Evolutionary conservation across 2,113 vertebrate species (phyloP), one percentile per base, ranked within the genome.

Genomic region (Boulengerochromis microlepis): DNA sequence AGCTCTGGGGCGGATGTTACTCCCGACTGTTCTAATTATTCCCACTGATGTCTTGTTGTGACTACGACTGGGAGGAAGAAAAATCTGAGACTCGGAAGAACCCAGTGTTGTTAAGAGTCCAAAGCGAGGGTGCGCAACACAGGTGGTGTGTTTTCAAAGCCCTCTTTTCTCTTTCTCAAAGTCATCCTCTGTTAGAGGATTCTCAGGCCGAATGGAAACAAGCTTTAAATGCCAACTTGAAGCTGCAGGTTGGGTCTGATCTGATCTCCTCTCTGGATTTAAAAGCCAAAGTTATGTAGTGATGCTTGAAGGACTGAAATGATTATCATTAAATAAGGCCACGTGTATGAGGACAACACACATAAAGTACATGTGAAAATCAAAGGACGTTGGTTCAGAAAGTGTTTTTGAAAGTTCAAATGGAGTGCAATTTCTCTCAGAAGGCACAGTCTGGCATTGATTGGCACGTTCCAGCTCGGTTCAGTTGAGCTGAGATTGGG

Each of bases 261-360:
- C 59, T 83, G 3, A 9, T 16, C 78, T 31, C 35, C 50, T 61
- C 56, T n/a, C 57, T 82, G 80, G 45, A 33, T 81, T 86, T 50
- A 54, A 47, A 69, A 90, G 83, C 3, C 2, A 35, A 71, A 22
- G 89, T 61, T 87, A 66, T 88, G 95, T 93, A 92, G 93, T 94
- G 91, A 92, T 45, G 71, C 82, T 66, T 16, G 13, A 84, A 84
- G 69, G 86, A 87, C 76, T 90, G 85, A 94, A 92, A 92, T 81
- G 53, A 89, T 91, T 86, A 57, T 90, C 71, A 29, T 95, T 94
- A 94, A 95, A 95, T 96, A 96, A 95, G 87, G 86, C 91, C 71
- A 82, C 81, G 10, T 87, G 61, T 86, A 84, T 10, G 38, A 82
- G 3, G n/a, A 91, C 53, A 61, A 83, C 54, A 89, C 81, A 61